Evolutionary conservation across 2,888 invertebrate genomes (phyloP).

Genomic region (Sphaerophoria rueppellii): DNA sequence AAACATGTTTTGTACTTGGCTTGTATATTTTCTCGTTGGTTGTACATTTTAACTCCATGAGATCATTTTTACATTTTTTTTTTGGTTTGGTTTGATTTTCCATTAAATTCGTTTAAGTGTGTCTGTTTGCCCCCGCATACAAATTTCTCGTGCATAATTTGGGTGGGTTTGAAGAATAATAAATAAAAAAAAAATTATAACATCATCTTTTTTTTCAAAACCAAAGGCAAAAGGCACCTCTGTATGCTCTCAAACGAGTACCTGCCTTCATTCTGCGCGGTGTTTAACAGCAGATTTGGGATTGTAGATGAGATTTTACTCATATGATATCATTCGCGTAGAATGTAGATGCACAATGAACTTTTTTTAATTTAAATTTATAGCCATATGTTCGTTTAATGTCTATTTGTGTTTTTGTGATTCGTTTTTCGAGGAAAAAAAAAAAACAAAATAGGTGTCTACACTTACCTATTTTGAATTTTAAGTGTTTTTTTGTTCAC

Average conservation of each 20-base stretch:
- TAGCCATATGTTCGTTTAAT: slow-evolving; percentile 54
- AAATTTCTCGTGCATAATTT: slow-evolving; percentile 55
- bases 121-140: slow-evolving; percentile 57
- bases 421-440: slow-evolving; percentile 33
- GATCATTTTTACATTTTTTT: slow-evolving; percentile 71
- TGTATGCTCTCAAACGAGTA: no score
- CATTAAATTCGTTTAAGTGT: slow-evolving; percentile 41
- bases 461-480: background rate
- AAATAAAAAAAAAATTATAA: slow-evolving; percentile 45
- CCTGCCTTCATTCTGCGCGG: slow-evolving; percentile 18
- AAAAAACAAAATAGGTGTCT: slow-evolving; percentile 7
- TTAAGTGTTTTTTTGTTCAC: background rate
- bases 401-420: slow-evolving; percentile 26
- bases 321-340: slow-evolving; percentile 67
- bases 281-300: slow-evolving; percentile 49
- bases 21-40: slow-evolving; percentile 45
- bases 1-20: slow-evolving; percentile 47
- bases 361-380: slow-evolving; percentile 36
- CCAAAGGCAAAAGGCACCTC: slow-evolving; percentile 1
- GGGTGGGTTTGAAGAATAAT: slow-evolving; percentile 45
- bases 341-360: slow-evolving; percentile 54
- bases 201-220: slow-evolving; percentile 44
- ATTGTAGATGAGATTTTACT: slow-evolving; percentile 52
- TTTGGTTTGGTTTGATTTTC: slow-evolving; percentile 40
- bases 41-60: slow-evolving; percentile 64